Evolutionary conservation across 1,140 invertebrate species (phyloP), one percentile per base, ranked within the genome.

Genomic region (Pygmarrhopalites habei): DNA sequence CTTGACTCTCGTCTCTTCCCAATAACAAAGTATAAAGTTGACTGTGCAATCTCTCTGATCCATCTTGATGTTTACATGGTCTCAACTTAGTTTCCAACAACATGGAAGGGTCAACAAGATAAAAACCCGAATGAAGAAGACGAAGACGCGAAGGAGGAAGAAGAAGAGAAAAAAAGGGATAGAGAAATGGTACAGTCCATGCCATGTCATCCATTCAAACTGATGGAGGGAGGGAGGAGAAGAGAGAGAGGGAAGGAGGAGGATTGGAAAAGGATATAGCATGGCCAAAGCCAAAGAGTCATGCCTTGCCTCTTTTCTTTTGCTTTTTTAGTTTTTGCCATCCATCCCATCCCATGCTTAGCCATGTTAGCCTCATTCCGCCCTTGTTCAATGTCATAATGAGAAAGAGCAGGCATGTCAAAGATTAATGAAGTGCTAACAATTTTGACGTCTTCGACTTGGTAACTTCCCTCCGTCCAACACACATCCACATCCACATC

Each of bases 351-450:
- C n/a, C n/a, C n/a, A n/a, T n/a, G n/a, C n/a, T n/a, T n/a, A 41
- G 39, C 12, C 39, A n/a, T 41, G 39, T 41, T n/a, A 12, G 39
- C 39, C 39, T n/a, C n/a, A 12, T 41, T n/a, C 39, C n/a, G n/a
- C n/a, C 23, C 25, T 51, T 56, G 52, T 44, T 62, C 60, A 62
- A 55, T 58, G 61, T 63, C 61, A 63, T 58, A 62, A 55, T 57
- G 61, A 63, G 55, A 52, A 63, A 63, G 47, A 41, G 44, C 53
- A 63, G 61, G 58, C 61, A 63, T 58, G 62, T 64, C 62, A 59
- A 64, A 64, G 62, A 64, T 64, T 64, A 64, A 64, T 64, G 62
- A 64, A 64, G 62, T 64, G 62, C 62, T 64, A 64, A 64, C 61
- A 58, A 53, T 57, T 29, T 43, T 58, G 61, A 63, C 61, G 46